A percentile compares a stretch with the other conserved stretches of the same genome.
These are phyloP conservation scores for Macrophya annulata DNA, from an alignment of 2,888 invertebrate species.

Conservation along the genomic window DNA sequence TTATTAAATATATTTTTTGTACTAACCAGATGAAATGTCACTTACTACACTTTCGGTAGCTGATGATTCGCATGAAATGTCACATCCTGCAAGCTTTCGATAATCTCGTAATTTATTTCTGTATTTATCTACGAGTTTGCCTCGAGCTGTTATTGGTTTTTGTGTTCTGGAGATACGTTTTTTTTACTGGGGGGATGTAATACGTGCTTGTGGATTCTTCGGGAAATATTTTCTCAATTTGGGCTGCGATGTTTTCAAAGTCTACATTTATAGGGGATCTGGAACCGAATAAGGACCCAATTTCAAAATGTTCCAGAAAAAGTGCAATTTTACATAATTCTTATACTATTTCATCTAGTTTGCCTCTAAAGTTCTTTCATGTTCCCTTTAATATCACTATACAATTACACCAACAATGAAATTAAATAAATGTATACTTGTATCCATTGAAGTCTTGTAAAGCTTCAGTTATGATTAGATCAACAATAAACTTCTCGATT, in stretches of 20 bases:
- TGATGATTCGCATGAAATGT: constrained; percentile 20
- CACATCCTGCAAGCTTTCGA: constrained; percentile 18
- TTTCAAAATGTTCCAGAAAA: constrained; percentile 1
- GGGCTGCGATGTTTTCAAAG: constrained; percentile 10
- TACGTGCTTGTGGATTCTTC: not conserved
- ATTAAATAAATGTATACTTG: not conserved
- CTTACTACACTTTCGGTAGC: constrained; percentile 17
- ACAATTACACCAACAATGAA: not conserved
- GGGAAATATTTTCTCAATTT: constrained; percentile 16
- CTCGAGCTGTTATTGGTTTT: not conserved
- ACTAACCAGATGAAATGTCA: constrained; percentile 12
- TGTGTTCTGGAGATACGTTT: not conserved
- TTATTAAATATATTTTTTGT: not conserved
- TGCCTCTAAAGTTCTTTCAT: not conserved
- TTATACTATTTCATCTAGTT: constrained; percentile 8
- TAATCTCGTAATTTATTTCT: constrained; percentile 32
- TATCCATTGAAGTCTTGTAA: not conserved
- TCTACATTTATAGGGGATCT: constrained; percentile 17
- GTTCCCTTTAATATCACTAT: not conserved
- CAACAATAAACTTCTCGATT: constrained; percentile 4
- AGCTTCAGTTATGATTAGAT: constrained; percentile 3
- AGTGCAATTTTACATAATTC: not conserved
- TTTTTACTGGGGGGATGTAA: constrained; percentile 35
- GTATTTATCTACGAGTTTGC: constrained; percentile 9
- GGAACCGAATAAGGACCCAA: not conserved